Percentiles rank a stretch among this genome's conserved stretches.
These are phyloP conservation scores for Brachyistius frenatus DNA, from an alignment of 2,113 vertebrate species.

Conservation along the genomic window DNA sequence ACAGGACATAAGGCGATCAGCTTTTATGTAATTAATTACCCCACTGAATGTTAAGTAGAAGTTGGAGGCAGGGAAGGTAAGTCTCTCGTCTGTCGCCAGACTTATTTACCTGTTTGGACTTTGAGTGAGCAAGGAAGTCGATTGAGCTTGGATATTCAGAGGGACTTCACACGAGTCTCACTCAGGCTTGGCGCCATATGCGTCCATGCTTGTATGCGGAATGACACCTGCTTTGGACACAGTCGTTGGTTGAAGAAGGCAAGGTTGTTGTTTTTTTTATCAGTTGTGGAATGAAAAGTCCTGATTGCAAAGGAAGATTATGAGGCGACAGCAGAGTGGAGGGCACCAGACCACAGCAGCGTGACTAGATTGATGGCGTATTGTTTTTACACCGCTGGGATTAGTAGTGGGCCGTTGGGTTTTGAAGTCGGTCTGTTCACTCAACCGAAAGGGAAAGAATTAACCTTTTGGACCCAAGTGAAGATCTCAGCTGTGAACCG, in stretches of 20 bases:
- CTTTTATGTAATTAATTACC: conserved; percentile 61
- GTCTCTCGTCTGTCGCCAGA: conserved; percentile 36
- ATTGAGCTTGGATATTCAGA: background rate
- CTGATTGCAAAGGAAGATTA: conserved; percentile 58
- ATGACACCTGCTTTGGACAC: conserved; percentile 30
- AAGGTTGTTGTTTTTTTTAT: conserved; percentile 35
- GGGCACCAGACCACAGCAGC: conserved; percentile 48
- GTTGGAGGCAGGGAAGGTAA: conserved; percentile 57
- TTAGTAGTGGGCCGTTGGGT: conserved; percentile 50
- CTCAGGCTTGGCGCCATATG: conserved; percentile 1
- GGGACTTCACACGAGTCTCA: conserved; percentile 35
- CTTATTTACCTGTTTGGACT: conserved; percentile 32
- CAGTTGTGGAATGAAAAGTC: conserved; percentile 47
- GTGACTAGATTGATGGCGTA: conserved; percentile 73
- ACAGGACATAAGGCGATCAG: conserved; percentile 47
- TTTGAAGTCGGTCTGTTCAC: conserved; percentile 54
- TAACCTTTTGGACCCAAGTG: conserved; percentile 44
- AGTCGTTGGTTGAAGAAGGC: conserved; percentile 40
- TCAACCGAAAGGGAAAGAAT: conserved; percentile 48
- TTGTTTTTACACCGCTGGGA: conserved; percentile 64
- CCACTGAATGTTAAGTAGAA: conserved; percentile 38
- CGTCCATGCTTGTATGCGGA: background rate
- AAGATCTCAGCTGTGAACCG: conserved; percentile 40
- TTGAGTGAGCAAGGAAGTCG: conserved; percentile 12
- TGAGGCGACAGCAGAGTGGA: conserved; percentile 19